Evolutionary conservation across 1,140 invertebrate species (phyloP).

Genomic region (Drosophila eugracilis): DNA sequence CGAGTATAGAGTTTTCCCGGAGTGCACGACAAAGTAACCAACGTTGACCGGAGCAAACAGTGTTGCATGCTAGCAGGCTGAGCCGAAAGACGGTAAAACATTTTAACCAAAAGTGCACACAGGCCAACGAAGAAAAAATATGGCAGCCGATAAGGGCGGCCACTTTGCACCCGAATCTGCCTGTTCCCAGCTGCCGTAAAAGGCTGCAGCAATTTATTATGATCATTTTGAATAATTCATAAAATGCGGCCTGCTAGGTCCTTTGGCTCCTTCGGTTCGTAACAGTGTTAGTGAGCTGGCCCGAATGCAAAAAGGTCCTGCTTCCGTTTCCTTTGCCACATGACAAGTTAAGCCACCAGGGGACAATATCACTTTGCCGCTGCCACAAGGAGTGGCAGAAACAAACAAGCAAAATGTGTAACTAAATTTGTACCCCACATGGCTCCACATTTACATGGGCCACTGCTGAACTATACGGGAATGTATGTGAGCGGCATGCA

Average conservation of each 20-base stretch:
- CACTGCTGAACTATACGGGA: not conserved
- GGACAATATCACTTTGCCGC: slow-evolving; percentile 78
- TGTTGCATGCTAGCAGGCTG: slow-evolving; percentile 43
- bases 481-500: slow-evolving; percentile 44
- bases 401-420: slow-evolving; percentile 60
- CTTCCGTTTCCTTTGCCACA: slow-evolving; percentile 30
- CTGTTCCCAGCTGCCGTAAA: slow-evolving; percentile 26
- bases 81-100: slow-evolving; percentile 40
- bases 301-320: slow-evolving; percentile 68
- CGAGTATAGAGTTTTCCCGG: not conserved
- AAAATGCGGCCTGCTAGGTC: slow-evolving; percentile 39
- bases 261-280: slow-evolving; percentile 2
- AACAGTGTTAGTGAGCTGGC: slow-evolving; percentile 42
- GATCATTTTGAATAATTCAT: slow-evolving; percentile 68
- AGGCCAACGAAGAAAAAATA: slow-evolving; percentile 27
- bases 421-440: slow-evolving; percentile 67
- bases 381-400: slow-evolving; percentile 38
- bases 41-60: slow-evolving; percentile 24
- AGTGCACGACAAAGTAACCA: not conserved
- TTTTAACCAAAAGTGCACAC: slow-evolving; percentile 46
- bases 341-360: slow-evolving; percentile 77
- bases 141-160: slow-evolving; percentile 24
- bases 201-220: slow-evolving; percentile 67
- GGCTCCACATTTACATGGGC: slow-evolving; percentile 5
- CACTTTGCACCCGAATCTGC: slow-evolving; percentile 36